These are phyloP conservation scores for Drosophila lacertosa DNA, from an alignment of 1,140 invertebrate species.

Conservation along the genomic window DNA sequence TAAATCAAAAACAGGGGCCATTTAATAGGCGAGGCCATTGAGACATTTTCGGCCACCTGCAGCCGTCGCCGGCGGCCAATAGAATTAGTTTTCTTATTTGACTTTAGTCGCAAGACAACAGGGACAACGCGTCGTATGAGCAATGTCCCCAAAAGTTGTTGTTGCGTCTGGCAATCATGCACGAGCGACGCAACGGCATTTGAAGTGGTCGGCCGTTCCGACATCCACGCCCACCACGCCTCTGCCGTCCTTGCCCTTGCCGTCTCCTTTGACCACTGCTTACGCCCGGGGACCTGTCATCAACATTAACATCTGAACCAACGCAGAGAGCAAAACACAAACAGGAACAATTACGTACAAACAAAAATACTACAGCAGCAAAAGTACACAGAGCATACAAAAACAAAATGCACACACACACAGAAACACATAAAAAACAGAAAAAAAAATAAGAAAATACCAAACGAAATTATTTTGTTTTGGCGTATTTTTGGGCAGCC, in stretches of 20 bases:
- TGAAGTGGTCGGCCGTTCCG: slow-evolving; percentile 41
- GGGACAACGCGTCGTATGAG: slow-evolving; percentile 33
- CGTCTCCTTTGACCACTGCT: slow-evolving; percentile 6
- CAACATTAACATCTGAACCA: slow-evolving; percentile 39
- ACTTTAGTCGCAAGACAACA: slow-evolving; percentile 56
- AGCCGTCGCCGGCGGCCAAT: slow-evolving; percentile 52
- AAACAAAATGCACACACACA: slow-evolving; percentile 5
- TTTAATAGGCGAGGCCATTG: slow-evolving; percentile 36
- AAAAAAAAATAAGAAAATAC: slow-evolving; percentile 13
- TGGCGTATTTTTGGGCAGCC: slow-evolving; percentile 29
- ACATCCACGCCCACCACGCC: slow-evolving; percentile 4
- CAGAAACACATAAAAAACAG: slow-evolving; percentile 4
- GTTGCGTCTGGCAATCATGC: slow-evolving; percentile 58
- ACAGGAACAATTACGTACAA: slow-evolving; percentile 60
- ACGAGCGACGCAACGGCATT: slow-evolving; percentile 66
- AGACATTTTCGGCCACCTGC: slow-evolving; percentile 40
- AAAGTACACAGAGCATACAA: not conserved
- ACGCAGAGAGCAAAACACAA: slow-evolving; percentile 34
- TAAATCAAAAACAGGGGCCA: slow-evolving; percentile 73
- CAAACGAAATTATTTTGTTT: slow-evolving; percentile 40
- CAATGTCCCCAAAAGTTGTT: slow-evolving; percentile 35
- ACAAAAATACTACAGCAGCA: slow-evolving; percentile 42
- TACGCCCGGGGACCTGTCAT: slow-evolving; percentile 53
- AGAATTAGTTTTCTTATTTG: slow-evolving; percentile 76
- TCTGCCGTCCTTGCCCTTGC: not conserved